These are phyloP conservation scores for Phortica magna DNA, from an alignment of 2,888 invertebrate species.

Conservation along the genomic window DNA sequence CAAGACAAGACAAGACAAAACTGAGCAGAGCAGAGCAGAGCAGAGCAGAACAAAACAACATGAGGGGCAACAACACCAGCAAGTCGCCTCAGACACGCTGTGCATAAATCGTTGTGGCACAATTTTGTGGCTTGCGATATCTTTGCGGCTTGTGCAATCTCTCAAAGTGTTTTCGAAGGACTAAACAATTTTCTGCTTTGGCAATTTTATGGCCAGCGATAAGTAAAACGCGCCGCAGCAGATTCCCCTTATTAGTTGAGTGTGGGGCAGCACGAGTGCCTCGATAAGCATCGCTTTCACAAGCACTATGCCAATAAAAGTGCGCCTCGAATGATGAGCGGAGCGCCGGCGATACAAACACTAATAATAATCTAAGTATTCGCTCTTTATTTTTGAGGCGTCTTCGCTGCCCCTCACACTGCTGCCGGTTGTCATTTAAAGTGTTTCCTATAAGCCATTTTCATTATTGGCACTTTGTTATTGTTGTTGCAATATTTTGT, in stretches of 20 bases:
- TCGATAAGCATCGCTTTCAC: no score
- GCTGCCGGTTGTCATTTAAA: background rate
- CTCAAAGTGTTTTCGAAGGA: constrained; percentile 67
- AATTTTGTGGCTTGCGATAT: constrained; percentile 29
- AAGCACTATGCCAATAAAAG: no score
- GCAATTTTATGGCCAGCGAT: constrained; percentile 74
- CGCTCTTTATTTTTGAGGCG: background rate
- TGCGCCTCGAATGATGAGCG: no score
- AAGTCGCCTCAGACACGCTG: background rate
- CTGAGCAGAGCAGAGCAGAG: background rate
- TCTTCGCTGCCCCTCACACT: background rate
- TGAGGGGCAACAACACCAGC: background rate
- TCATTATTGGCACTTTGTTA: constrained; percentile 59
- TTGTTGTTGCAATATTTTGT: constrained; percentile 29
- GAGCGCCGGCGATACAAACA: no score
- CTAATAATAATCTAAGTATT: no score
- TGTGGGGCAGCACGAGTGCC: no score
- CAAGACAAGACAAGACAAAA: background rate
- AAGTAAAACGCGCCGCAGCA: constrained; percentile 64
- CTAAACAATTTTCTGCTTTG: constrained; percentile 75
- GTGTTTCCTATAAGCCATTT: constrained; percentile 46
- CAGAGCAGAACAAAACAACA: background rate
- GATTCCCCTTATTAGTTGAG: no score
- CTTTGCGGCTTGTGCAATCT: constrained; percentile 57
- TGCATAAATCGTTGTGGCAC: constrained; percentile 33